These are phyloP conservation scores for Caenorhabditis angaria DNA, from an alignment of 2,888 invertebrate genomes.

Conservation along the genomic window DNA sequence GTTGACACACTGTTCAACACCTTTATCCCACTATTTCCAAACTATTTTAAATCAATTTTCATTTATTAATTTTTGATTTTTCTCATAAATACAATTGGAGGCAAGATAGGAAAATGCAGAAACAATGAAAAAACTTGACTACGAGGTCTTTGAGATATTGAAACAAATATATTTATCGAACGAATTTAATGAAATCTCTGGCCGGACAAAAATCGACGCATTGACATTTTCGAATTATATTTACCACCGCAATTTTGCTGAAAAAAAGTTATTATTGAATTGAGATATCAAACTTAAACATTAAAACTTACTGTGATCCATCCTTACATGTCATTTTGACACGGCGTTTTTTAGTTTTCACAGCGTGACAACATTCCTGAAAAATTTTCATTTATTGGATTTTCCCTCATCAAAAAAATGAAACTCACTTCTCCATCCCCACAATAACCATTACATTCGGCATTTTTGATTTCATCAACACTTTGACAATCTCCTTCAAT, in stretches of 20 bases:
- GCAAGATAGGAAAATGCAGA: neutral
- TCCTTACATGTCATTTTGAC: slow-evolving; percentile 64
- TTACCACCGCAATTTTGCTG: slow-evolving; percentile 48
- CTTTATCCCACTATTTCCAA: neutral
- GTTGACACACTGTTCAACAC: slow-evolving; percentile 1
- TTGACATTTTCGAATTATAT: slow-evolving; percentile 64
- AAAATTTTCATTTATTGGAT: neutral
- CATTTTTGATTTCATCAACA: slow-evolving; percentile 64
- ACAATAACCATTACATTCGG: slow-evolving; percentile 63
- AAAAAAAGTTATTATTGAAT: slow-evolving; percentile 10
- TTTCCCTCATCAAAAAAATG: neutral
- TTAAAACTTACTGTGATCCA: slow-evolving; percentile 47
- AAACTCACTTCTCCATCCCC: slow-evolving; percentile 46
- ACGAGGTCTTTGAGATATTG: neutral
- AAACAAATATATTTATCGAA: neutral
- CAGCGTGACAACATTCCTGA: slow-evolving; percentile 59
- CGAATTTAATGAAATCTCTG: slow-evolving; percentile 7
- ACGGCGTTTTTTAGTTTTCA: slow-evolving; percentile 58
- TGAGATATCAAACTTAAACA: slow-evolving; percentile 3
- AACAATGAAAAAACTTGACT: neutral
- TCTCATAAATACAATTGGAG: neutral
- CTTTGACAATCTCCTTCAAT: slow-evolving; percentile 61
- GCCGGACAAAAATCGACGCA: slow-evolving; percentile 34
- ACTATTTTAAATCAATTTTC: no score
- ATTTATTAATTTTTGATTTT: neutral